phyloP scores from a whole-genome alignment of 2,888 invertebrate species.

The Cybosia mesomella region DNA sequence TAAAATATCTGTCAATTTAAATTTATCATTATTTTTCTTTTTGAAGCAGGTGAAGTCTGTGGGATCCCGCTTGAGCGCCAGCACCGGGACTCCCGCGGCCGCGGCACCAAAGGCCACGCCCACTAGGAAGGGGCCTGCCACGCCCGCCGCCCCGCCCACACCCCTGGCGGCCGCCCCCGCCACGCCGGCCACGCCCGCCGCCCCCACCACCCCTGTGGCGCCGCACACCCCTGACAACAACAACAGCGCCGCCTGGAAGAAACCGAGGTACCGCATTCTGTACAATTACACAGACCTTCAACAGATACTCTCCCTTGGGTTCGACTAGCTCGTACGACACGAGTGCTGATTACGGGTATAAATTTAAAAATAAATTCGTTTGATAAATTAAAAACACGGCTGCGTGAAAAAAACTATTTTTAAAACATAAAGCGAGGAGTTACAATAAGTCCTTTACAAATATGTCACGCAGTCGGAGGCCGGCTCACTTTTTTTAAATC shows the following conservation, averaged over 20 bases:
- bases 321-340: slow-evolving; percentile 20
- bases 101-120: slow-evolving; percentile 23
- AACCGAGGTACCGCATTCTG: slow-evolving; percentile 72
- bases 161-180: slow-evolving; percentile 62
- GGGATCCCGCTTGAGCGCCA: slow-evolving; percentile 84
- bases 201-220: slow-evolving; percentile 46
- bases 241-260: slow-evolving; percentile 78
- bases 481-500: slow-evolving; percentile 3
- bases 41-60: slow-evolving; percentile 87
- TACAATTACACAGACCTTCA: slow-evolving; percentile 23
- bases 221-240: slow-evolving; percentile 69
- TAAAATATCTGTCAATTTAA: neutral
- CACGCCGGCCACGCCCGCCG: slow-evolving; percentile 81
- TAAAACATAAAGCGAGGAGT: slow-evolving; percentile 23
- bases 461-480: slow-evolving; percentile 32
- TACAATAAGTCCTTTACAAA: slow-evolving; percentile 30
- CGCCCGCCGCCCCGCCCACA: slow-evolving; percentile 79
- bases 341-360: slow-evolving; percentile 25
- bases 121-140: slow-evolving; percentile 78
- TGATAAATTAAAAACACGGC: slow-evolving; percentile 16
- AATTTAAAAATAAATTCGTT: slow-evolving; percentile 7
- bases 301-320: slow-evolving; percentile 30
- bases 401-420: slow-evolving; percentile 23
- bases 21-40: neutral
- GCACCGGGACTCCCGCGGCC: slow-evolving; percentile 78